Evolutionary conservation across 2,888 invertebrate species (phyloP), one percentile per base, ranked within the genome.

Genomic region (Chrysopilus asiliformis): DNA sequence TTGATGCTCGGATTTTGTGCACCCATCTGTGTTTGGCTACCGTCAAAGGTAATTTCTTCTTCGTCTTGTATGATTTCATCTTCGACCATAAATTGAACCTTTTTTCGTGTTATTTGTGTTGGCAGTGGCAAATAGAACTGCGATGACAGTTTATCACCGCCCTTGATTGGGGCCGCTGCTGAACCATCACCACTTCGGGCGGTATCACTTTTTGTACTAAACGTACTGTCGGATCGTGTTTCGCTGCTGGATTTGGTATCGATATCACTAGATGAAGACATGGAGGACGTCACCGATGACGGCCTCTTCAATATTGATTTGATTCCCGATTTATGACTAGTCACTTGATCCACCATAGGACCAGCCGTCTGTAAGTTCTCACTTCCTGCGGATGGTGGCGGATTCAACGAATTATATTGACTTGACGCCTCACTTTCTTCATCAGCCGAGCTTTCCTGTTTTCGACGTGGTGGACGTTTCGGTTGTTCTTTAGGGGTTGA

Each of bases 81-180:
- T 64, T 76, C 76, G 31, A 78, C 77, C 51, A 76, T 64, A 65
- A 79, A 79, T 56, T 79, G 76, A 42, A 79, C 79, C 52, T 76
- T 74, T 67, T 76, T 79, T 52, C 78, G 69, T 51, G 73, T 67
- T n/a, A n/a, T n/a, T n/a, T n/a, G n/a, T 42, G 65, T 68, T 38
- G 64, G 65, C 49, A 72, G 70, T 20, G 74, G 76, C 44, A 76
- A 59, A 60, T 76, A 76, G 65, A 76, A 76, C 47, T 74, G 70
- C 36, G 75, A 72, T 47, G 62, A 60, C 48, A 47, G 42, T 41
- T 45, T 40, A 33, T 41, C 12, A 4, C 10, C 14, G 10, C 35
- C 5, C 9, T 36, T 30, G 4, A 15, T 14, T 14, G 12, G 29
- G 2, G 12, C 17, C 8, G 13, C 9, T 3, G 26, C 12, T 4